A percentile compares a stretch with the other conserved stretches of the same genome.
Conservation (phyloP, 2,113 vertebrate species). For the Anoura caudifer region DNA sequence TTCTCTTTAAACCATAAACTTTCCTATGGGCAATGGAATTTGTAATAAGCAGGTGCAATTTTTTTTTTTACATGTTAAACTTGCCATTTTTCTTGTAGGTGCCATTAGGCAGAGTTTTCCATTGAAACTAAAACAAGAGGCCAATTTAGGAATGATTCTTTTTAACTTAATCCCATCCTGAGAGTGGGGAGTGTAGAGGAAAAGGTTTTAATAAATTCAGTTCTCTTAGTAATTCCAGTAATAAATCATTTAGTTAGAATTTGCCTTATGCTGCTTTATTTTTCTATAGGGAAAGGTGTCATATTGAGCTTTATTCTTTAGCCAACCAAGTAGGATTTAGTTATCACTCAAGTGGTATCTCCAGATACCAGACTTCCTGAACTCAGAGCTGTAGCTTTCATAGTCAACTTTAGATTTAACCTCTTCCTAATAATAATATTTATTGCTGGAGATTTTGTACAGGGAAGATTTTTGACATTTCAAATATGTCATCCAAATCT, state of each 20-base stretch:
- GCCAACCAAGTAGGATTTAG: not conserved
- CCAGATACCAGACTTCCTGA: not conserved
- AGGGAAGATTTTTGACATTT: slow-evolving; percentile 31
- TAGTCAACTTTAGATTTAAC: not conserved
- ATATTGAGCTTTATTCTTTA: not conserved
- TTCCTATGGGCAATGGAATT: slow-evolving; percentile 20
- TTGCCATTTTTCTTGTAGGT: not conserved
- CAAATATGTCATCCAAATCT: not conserved
- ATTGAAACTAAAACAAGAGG: not conserved
- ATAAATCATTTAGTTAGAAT: not conserved
- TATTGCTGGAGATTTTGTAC: slow-evolving; percentile 11
- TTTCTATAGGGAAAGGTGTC: not conserved
- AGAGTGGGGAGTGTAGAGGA: not conserved
- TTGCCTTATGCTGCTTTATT: not conserved
- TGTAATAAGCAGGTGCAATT: slow-evolving; percentile 23
- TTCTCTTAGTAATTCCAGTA: not conserved
- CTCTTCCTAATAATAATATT: slow-evolving; percentile 1
- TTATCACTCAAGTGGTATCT: not conserved
- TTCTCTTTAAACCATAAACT: slow-evolving; percentile 48
- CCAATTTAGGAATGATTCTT: not conserved
- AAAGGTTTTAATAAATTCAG: not conserved
- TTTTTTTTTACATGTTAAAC: slow-evolving; percentile 17
- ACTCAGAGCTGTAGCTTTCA: not conserved
- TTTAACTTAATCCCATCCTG: not conserved
- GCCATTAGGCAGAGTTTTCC: not conserved